Conservation (phyloP, 2,888 invertebrate species). For the Rhorus exstirpatorius region DNA sequence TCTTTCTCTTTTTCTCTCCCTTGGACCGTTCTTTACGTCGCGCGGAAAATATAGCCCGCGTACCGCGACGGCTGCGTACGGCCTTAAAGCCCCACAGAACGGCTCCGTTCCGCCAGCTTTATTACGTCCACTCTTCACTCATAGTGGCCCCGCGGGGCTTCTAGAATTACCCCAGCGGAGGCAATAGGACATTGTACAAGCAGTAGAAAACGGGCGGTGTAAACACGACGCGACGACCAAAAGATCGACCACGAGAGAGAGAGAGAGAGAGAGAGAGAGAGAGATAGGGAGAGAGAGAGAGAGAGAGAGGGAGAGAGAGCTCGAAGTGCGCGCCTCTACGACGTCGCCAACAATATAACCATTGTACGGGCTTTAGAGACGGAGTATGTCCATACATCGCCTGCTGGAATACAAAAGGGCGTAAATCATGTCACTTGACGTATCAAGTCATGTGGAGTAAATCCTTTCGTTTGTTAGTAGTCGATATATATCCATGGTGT, state of each 20-base stretch:
- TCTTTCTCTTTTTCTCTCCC: conserved; percentile 27
- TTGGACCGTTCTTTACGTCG: conserved; percentile 45
- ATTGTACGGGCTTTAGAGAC: conserved; percentile 58
- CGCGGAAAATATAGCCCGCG: conserved; percentile 59
- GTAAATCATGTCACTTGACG: neutral
- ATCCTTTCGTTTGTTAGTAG: conserved; percentile 1
- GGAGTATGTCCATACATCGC: conserved; percentile 7
- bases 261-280: conserved; percentile 13
- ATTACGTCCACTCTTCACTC: conserved; percentile 67
- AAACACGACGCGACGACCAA: conserved; percentile 63
- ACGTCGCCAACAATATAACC: conserved; percentile 55
- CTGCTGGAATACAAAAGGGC: conserved; percentile 1
- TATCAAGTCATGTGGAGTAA: neutral
- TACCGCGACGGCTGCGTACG: conserved; percentile 45
- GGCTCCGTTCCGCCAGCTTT: conserved; percentile 69
- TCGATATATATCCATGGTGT: neutral
- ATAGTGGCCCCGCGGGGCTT: conserved; percentile 67
- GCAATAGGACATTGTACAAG: conserved; percentile 19
- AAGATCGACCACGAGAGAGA: conserved; percentile 44
- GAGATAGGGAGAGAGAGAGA: too few species aligned
- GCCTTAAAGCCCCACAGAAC: conserved; percentile 67
- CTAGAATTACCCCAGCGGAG: conserved; percentile 65
- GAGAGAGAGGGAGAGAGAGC: too few species aligned
- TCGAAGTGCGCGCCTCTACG: conserved; percentile 56
- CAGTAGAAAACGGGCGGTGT: conserved; percentile 62